Base-by-base conservation (phyloP, 2,797 vertebrate species). In the Anas flavirostris region DNA sequence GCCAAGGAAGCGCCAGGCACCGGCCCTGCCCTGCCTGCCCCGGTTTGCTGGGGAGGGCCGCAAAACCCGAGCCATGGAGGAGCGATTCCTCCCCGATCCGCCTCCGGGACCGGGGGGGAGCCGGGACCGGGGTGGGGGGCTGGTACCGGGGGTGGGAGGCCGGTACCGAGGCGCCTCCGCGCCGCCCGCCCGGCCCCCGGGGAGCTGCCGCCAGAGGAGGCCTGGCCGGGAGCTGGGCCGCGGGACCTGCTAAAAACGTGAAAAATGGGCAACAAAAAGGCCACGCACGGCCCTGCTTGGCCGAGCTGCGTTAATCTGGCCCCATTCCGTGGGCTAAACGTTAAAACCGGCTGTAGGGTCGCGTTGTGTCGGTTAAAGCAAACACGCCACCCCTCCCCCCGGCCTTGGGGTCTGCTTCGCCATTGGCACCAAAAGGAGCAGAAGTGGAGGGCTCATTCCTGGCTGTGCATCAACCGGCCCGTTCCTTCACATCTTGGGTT, bases 11-110 rank as follows among this genome's bases (percentile, higher is more conserved):
- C 90, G 78, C 95, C 90, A 95, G 96, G 97, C 93, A 97, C 92
- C 66, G 96, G 97, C 94, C 93, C 97, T 95, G 46, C 95, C 96
- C 97, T 35, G 92, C 93, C 97, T 95, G 46, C 95, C 96, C 97
- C 37, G 91, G 64, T 72, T 90, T 78, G 93, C 84, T 91, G 95
- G 94, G 94, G 87, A 86, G 92, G 83, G 70, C 94, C 96, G 97
- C 97, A 48, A 48, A 98, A 97, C 97, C 97, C 88, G 97, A 98
- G 96, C 97, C 95, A 90, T 94, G 31, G 96, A 87, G 96, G 95
- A 82, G 79, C 96, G 95, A 98, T 97, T 98, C 97, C 96, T 48
- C 12, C 46, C 46, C 46, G 46, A 48, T 48, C 46, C 46, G 46
- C 46, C 22, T 25, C 46, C 46, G 46, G 23, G 23, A 13, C 22